Evolutionary conservation across 1,140 invertebrate genomes (phyloP).

Genomic region (Calycopis cecrops): DNA sequence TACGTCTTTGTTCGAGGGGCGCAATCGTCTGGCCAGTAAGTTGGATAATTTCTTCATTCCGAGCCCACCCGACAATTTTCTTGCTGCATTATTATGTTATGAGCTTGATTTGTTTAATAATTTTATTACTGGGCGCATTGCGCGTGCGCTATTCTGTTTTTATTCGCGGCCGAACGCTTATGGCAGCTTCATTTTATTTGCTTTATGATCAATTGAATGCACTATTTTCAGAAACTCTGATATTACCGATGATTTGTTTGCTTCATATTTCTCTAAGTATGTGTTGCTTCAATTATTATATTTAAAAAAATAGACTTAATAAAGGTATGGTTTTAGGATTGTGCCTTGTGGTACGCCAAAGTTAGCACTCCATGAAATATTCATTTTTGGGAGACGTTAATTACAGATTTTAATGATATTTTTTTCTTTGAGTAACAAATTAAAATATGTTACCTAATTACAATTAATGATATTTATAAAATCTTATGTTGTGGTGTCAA

Average conservation of each 20-base stretch:
- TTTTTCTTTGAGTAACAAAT: too few species aligned
- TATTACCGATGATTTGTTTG: not conserved
- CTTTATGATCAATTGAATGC: slow-evolving; percentile 19
- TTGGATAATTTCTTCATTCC: slow-evolving; percentile 73
- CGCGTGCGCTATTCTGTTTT: slow-evolving; percentile 48
- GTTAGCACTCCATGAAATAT: too few species aligned
- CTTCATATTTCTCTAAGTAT: too few species aligned
- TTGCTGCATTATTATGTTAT: slow-evolving; percentile 68
- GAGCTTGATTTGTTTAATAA: slow-evolving; percentile 72
- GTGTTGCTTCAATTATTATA: too few species aligned
- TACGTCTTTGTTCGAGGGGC: slow-evolving; percentile 69
- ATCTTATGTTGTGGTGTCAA: too few species aligned
- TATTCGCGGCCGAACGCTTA: slow-evolving; percentile 30
- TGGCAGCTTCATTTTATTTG: slow-evolving; percentile 20
- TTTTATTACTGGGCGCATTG: slow-evolving; percentile 64
- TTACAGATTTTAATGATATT: too few species aligned
- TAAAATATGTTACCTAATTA: too few species aligned
- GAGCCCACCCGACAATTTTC: slow-evolving; percentile 68
- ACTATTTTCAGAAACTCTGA: not conserved
- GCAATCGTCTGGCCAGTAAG: slow-evolving; percentile 61
- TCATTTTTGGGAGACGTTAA: too few species aligned
- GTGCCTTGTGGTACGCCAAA: too few species aligned
- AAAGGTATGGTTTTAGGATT: not conserved
- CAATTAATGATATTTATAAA: too few species aligned
- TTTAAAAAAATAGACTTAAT: too few species aligned